These are phyloP conservation scores for Microtus ochrogaster DNA, from an alignment of 2,113 vertebrate species.

Conservation along the genomic window DNA sequence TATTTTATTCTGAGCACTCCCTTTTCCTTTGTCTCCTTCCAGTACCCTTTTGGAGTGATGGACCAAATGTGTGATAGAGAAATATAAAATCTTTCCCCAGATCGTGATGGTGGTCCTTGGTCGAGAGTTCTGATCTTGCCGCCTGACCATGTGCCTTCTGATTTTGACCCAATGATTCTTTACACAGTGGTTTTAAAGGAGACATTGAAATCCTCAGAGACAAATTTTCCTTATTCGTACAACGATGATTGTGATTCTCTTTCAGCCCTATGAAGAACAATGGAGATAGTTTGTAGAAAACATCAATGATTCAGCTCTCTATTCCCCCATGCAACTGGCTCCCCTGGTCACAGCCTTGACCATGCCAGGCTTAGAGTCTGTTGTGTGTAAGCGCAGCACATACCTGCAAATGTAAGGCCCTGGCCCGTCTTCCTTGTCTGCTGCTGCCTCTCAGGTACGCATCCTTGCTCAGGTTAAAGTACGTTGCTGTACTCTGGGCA, in stretches of 20 bases:
- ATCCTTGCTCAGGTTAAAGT: background rate
- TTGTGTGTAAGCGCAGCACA: background rate
- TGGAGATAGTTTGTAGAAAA: background rate
- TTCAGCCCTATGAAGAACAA: background rate
- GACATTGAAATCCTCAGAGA: background rate
- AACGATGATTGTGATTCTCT: background rate
- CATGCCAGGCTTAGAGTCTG: background rate
- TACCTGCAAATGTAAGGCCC: background rate
- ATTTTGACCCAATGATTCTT: background rate
- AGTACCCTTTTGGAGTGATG: slow-evolving; percentile 47
- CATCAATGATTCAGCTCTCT: background rate
- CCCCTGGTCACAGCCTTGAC: background rate
- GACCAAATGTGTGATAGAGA: slow-evolving; percentile 41
- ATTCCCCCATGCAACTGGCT: background rate
- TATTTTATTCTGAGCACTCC: background rate
- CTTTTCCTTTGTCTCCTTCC: slow-evolving; percentile 40
- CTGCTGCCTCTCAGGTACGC: background rate
- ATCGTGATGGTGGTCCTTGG: slow-evolving; percentile 60
- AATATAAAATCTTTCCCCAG: slow-evolving; percentile 70
- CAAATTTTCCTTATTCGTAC: background rate
- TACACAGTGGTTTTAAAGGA: background rate
- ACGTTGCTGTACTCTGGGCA: background rate
- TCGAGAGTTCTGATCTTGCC: slow-evolving; percentile 71
- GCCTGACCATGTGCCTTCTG: background rate
- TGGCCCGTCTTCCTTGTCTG: background rate